Evolutionary conservation across 1,140 invertebrate species (phyloP), one percentile per base, ranked within the genome.

Genomic region (Drosophila albomicans): DNA sequence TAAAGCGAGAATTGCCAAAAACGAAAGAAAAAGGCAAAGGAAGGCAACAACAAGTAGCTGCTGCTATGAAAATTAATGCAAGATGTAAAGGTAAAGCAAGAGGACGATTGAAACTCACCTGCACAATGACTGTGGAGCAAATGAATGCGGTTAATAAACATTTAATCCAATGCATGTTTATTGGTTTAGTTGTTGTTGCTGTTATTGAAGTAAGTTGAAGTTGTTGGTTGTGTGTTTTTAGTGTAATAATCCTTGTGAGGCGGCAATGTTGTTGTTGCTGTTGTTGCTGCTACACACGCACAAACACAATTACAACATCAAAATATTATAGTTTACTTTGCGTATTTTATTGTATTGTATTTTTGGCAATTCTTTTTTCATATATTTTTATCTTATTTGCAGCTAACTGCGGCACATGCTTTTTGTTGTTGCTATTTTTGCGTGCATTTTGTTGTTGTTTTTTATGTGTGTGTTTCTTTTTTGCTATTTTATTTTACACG

Each of bases 91-190:
- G 5, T n/a, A 4, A 20, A 59, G 45, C n/a, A 15, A 16, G 15
- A 20, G 20, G 32, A 28, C 20, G 28, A 15, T 7, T 48, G 52
- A 35, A 63, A 79, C 91, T 92, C 78, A 92, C 91, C 91, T 92
- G 79, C 72, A 89, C 81, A 72, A 92, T 86, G 59, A 92, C 79
- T 82, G 81, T 82, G 62, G 88, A 82, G 76, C 81, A 91, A 81
- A 92, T 75, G 48, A 91, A 88, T 81, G 91, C 88, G 49, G 81
- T 85, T 80, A 91, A 82, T 91, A 91, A 89, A 82, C 91, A 81
- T 91, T 92, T 92, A 89, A 92, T 92, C 91, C 91, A 92, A 88
- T 92, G 78, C 91, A 92, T 92, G 81, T 88, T 92, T 88, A 88
- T 87, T 87, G 72, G n/a, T 75, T 71, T 4, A 25, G 20, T 63